phyloP scores from a whole-genome alignment of 2,888 invertebrate genomes.

The Cataglyphis cursor region DNA sequence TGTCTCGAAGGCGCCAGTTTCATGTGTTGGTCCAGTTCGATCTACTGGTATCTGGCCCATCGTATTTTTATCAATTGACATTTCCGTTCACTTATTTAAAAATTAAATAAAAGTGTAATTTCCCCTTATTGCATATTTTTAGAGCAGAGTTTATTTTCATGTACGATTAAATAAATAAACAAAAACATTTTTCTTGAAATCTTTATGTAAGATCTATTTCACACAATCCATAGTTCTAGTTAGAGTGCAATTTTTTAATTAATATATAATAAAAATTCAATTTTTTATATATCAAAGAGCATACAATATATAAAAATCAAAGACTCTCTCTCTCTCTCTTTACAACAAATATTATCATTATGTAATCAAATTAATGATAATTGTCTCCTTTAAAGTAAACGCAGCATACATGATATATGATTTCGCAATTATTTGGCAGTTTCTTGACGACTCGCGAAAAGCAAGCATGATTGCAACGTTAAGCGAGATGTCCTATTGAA shows the following conservation, averaged over 20 bases:
- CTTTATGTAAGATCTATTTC: neutral
- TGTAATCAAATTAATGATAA: conserved; percentile 8
- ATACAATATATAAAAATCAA: neutral
- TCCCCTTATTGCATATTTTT: neutral
- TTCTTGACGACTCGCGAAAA: conserved; percentile 26
- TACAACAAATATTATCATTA: conserved; percentile 2
- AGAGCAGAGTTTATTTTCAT: neutral
- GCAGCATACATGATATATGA: conserved; percentile 34
- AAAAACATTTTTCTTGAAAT: neutral
- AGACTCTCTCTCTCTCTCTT: neutral
- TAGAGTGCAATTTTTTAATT: neutral
- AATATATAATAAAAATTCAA: neutral
- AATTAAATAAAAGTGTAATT: neutral
- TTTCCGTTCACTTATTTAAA: neutral
- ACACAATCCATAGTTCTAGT: neutral
- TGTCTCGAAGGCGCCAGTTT: conserved; percentile 19
- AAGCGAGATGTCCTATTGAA: conserved; percentile 47
- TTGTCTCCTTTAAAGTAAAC: conserved; percentile 27
- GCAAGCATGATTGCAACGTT: conserved; percentile 43
- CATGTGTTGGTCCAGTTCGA: neutral
- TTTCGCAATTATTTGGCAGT: conserved; percentile 42
- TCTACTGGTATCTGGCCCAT: neutral
- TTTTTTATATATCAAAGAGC: neutral
- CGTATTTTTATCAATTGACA: neutral
- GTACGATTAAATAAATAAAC: neutral